Evolutionary conservation across 2,888 invertebrate genomes (phyloP), one percentile per base, ranked within the genome.

Genomic region (Eupithecia tripunctaria): DNA sequence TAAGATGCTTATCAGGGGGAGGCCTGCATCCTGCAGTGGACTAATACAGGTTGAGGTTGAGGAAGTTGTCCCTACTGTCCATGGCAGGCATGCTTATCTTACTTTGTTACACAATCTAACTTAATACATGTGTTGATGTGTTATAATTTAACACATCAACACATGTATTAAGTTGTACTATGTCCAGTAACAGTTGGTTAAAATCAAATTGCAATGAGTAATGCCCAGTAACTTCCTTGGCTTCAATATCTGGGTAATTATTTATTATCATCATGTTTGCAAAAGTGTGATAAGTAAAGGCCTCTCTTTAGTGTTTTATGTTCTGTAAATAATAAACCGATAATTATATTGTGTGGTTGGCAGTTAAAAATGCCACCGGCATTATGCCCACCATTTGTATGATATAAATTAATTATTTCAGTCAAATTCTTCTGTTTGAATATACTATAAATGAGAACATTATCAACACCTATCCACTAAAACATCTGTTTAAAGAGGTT

Each of bases 181-280:
- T 51, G 2, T 25, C 56, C n/a, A 51, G 47, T 51, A 2, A n/a
- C 47, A 51, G 10, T 51, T 10, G 47, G 47, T 21, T 51, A 56
- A n/a, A 47, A 67, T 51, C 14, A 51, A 21, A 32, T 67, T 51
- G 14, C 27, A 36, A 36, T 25, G 65, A 41, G 51, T 15, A 41
- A 41, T 14, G 25, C 6, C 27, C 27, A 27, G 8, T 7, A 29
- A 7, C 29, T 60, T 60, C 29, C 29, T 8, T 27, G 60, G 7
- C 15, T 60, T 43, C 43, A 65, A 27, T 65, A 18, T 65, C 65
- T 43, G 27, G 8, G 3, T 65, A 27, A 65, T 65, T 65, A 65
- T 60, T 29, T 29, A 60, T 59, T 27, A 59, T 59, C 59, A 25
- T 59, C 47, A 27, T 59, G 15, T 8, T 18, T 51, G 47, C n/a